Conservation (phyloP, 2,797 vertebrate species). For the Gadopsis marmoratus region DNA sequence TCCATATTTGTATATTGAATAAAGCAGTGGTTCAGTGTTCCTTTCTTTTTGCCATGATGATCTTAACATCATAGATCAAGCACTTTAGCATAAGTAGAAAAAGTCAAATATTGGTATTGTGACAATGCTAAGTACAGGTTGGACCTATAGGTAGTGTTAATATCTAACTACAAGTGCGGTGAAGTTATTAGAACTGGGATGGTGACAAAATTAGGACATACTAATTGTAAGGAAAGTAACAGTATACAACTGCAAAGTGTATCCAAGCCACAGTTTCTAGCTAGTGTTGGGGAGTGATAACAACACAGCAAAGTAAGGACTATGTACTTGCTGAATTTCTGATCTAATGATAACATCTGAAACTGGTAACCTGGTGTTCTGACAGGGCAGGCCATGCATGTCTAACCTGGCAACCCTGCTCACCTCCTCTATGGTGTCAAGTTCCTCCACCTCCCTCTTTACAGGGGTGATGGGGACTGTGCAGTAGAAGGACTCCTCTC, state of each 20-base stretch:
- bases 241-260: conserved; percentile 33
- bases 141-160: conserved; percentile 54
- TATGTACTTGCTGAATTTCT: conserved; percentile 24
- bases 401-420: conserved; percentile 82
- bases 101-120: conserved; percentile 53
- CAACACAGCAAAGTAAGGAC: conserved; percentile 34
- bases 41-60: neutral
- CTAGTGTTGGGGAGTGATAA: conserved; percentile 29
- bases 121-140: conserved; percentile 53
- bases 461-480: conserved; percentile 94
- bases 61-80: neutral
- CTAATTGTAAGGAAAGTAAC: conserved; percentile 35
- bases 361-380: conserved; percentile 50
- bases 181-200: conserved; percentile 70
- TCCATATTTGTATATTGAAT: neutral
- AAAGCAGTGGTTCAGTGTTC: neutral
- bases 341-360: conserved; percentile 39
- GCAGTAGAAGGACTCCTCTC: conserved; percentile 94
- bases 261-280: conserved; percentile 47
- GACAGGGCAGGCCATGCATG: conserved; percentile 74
- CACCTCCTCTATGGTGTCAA: conserved; percentile 92
- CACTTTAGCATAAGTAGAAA: neutral
- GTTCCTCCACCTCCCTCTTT: conserved; percentile 91
- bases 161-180: conserved; percentile 65
- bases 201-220: conserved; percentile 56